phyloP scores from a whole-genome alignment of 2,888 invertebrate species.

The Drosophila mulleri region DNA sequence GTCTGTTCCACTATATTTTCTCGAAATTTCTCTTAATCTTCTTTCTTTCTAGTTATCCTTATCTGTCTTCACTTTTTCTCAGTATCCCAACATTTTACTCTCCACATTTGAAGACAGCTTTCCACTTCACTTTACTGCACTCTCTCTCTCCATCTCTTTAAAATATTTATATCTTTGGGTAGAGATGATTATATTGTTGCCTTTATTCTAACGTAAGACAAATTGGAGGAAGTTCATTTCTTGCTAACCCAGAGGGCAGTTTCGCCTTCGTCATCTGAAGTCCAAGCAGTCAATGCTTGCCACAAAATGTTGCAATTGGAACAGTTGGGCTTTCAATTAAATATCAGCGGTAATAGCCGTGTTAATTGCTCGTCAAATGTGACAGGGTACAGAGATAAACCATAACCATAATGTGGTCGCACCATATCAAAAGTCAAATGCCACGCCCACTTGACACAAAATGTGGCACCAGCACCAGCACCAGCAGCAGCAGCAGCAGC shows the following conservation, averaged over 20 bases:
- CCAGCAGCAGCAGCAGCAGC: slow-evolving; percentile 16
- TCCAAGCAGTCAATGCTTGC: not conserved
- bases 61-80: no score
- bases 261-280: not conserved
- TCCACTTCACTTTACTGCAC: no score
- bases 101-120: no score
- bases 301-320: slow-evolving; percentile 36
- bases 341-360: slow-evolving; percentile 56
- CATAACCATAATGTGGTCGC: slow-evolving; percentile 58
- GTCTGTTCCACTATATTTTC: no score
- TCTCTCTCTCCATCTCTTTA: no score
- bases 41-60: no score
- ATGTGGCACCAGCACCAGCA: slow-evolving; percentile 16
- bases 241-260: not conserved
- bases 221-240: not conserved
- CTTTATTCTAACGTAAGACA: not conserved
- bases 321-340: slow-evolving; percentile 71
- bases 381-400: slow-evolving; percentile 53
- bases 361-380: slow-evolving; percentile 70
- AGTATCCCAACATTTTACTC: no score
- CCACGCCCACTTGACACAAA: slow-evolving; percentile 65
- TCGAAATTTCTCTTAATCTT: no score
- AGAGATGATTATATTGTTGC: no score
- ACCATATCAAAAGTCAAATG: slow-evolving; percentile 52
- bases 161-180: no score